Evolutionary conservation across 2,888 invertebrate species (phyloP).

Genomic region (Griposia aprilina): DNA sequence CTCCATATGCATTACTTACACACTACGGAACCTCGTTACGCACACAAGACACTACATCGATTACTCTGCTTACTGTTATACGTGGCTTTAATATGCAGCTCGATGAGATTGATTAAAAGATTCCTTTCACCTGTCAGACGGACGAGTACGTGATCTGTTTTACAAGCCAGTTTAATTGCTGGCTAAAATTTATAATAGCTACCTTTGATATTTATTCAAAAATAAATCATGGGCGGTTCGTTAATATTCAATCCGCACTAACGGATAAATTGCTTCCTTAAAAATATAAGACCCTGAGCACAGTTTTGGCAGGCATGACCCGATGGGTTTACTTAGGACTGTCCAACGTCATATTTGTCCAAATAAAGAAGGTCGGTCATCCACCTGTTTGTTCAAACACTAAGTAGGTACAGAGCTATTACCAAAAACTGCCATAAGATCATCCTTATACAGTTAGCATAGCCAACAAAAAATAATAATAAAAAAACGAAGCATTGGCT

Average conservation of each 20-base stretch:
- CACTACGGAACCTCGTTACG: conserved; percentile 41
- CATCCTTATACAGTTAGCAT: conserved; percentile 21
- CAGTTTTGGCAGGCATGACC: background rate
- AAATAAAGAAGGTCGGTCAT: background rate
- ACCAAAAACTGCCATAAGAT: background rate
- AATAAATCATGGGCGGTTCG: conserved; percentile 11
- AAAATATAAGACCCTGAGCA: background rate
- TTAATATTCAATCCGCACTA: conserved; percentile 26
- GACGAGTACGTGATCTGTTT: conserved; percentile 37
- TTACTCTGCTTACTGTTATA: conserved; percentile 46
- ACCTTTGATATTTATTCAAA: conserved; percentile 34
- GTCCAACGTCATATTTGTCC: background rate
- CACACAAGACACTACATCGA: conserved; percentile 34
- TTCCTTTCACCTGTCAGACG: conserved; percentile 57
- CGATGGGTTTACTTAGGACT: background rate
- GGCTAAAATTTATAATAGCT: conserved; percentile 33
- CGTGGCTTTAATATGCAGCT: conserved; percentile 40
- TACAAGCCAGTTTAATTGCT: conserved; percentile 42
- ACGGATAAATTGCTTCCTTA: conserved; percentile 19
- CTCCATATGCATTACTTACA: conserved; percentile 44
- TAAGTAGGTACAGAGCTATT: background rate
- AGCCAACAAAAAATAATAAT: background rate
- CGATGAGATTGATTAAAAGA: conserved; percentile 53
- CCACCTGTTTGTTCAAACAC: background rate
- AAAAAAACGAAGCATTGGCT: background rate